Conservation (phyloP, 2,888 invertebrate genomes). For the Conops quadrifasciatus region DNA sequence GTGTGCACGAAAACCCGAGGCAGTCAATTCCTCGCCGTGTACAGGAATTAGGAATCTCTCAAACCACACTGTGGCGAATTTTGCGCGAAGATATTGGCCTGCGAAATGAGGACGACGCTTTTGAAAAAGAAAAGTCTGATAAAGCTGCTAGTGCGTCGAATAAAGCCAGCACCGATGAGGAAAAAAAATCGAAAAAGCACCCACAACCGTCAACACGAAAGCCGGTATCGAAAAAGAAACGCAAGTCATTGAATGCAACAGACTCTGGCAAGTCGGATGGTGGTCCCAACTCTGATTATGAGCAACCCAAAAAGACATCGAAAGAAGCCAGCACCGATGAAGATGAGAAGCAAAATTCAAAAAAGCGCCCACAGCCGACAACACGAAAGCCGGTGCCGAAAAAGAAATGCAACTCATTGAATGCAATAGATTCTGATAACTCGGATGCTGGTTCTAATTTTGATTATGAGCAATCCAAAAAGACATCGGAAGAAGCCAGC, state of each 20-base stretch:
- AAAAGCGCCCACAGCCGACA: slow-evolving; percentile 59
- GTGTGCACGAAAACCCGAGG: slow-evolving; percentile 20
- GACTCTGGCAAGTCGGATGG: slow-evolving; percentile 60
- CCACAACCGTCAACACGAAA: slow-evolving; percentile 60
- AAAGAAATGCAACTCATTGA: slow-evolving; percentile 60
- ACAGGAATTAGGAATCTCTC: slow-evolving; percentile 25
- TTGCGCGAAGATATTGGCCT: too few species aligned
- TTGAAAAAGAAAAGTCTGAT: slow-evolving; percentile 46
- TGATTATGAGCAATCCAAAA: slow-evolving; percentile 59
- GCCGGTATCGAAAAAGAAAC: slow-evolving; percentile 55
- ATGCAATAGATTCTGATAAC: slow-evolving; percentile 58
- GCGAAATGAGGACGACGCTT: slow-evolving; percentile 64
- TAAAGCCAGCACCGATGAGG: slow-evolving; percentile 49
- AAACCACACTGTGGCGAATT: too few species aligned
- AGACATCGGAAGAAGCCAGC: too few species aligned
- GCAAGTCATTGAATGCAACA: slow-evolving; percentile 57
- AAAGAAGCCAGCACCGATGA: slow-evolving; percentile 51
- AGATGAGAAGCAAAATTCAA: slow-evolving; percentile 51
- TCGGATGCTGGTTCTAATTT: slow-evolving; percentile 60
- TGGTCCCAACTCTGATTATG: slow-evolving; percentile 60
- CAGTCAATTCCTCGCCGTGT: slow-evolving; percentile 18
- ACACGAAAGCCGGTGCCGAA: slow-evolving; percentile 55
- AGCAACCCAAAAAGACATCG: slow-evolving; percentile 59
- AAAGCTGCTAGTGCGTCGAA: slow-evolving; percentile 45
- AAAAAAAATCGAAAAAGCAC: slow-evolving; percentile 54